Evolutionary conservation across 2,888 invertebrate genomes (phyloP), one percentile per base, ranked within the genome.

Genomic region (Acholoe squamosa): DNA sequence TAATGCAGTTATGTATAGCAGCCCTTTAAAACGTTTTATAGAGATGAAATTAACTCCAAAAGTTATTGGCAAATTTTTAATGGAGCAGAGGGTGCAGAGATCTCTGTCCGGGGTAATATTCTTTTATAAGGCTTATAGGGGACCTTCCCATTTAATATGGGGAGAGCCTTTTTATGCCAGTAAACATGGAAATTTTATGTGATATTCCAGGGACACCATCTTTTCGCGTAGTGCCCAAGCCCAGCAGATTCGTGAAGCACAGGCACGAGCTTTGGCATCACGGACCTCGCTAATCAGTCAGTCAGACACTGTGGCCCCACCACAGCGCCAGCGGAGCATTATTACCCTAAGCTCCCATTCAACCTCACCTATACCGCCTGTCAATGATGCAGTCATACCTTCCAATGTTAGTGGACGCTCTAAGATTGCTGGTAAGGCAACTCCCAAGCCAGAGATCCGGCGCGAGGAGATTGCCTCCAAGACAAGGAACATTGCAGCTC

Each of bases 401-500:
- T 43, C 43, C 10, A 43, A 43, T 14, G 16, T 34, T 34, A 84
- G 52, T 10, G 33, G 28, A 80, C 52, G 54, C 54, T 16, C 54
- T 16, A 16, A 22, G 25, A 16, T 43, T 67, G 25, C 67, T 14
- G n/a, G 25, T 10, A 10, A 19, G 34, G 34, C 80, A 22, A 52
- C 43, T 7, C 12, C 43, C 28, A 61, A n/a, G 28, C 25, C 25
- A 16, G 86, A 54, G 25, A 54, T 52, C 54, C 86, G 56, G 54
- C 86, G 86, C 0, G 54, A 86, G 28, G 92, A 93, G 54, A 95
- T 95, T 25, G 91, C 93, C 25, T 93, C 93, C 19, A 94, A 94
- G 90, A 95, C 95, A 3, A 92, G 95, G 84, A 94, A 93, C 92
- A 95, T 95, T 61, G 94, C 94, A 14, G 95, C 95, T 10, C 92